These are phyloP conservation scores for Agrilus planipennis DNA, from an alignment of 1,140 invertebrate species.

Conservation along the genomic window DNA sequence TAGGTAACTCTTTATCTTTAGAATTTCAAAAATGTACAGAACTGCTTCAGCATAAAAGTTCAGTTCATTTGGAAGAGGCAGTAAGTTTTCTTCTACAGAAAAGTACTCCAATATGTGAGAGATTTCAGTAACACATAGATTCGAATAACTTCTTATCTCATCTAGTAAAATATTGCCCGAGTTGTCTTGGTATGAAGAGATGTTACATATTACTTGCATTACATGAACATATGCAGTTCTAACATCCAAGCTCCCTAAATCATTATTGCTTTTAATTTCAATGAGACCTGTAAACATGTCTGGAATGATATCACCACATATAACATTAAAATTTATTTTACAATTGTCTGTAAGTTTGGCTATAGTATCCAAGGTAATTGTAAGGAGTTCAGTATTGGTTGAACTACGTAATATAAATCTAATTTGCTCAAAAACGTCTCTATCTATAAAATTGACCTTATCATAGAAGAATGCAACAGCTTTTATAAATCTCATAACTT, in stretches of 20 bases:
- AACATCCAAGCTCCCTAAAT: conserved; percentile 6
- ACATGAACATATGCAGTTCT: conserved; percentile 14
- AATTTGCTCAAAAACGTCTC: conserved; percentile 41
- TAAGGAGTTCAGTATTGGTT: conserved; percentile 45
- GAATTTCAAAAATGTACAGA: conserved; percentile 15
- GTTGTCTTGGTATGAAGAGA: conserved; percentile 15
- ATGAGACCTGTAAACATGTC: neutral
- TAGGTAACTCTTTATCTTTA: conserved; percentile 9
- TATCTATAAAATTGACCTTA: conserved; percentile 35
- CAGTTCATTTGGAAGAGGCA: conserved; percentile 16
- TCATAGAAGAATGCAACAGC: conserved; percentile 37
- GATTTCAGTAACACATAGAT: conserved; percentile 5
- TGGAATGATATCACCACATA: conserved; percentile 13
- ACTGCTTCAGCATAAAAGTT: conserved; percentile 18
- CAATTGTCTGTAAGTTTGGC: conserved; percentile 21
- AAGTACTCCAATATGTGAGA: conserved; percentile 16
- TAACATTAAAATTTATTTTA: conserved; percentile 15
- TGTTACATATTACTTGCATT: conserved; percentile 18
- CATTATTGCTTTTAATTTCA: too few species aligned
- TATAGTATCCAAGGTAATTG: conserved; percentile 34
- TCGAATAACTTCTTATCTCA: conserved; percentile 7
- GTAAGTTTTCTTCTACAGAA: conserved; percentile 15
- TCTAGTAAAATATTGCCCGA: conserved; percentile 4
- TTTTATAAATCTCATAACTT: conserved; percentile 52
- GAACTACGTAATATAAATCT: conserved; percentile 56